Base-by-base conservation (phyloP, 2,888 invertebrate genomes). In the Phoenoteleia sp. region DNA sequence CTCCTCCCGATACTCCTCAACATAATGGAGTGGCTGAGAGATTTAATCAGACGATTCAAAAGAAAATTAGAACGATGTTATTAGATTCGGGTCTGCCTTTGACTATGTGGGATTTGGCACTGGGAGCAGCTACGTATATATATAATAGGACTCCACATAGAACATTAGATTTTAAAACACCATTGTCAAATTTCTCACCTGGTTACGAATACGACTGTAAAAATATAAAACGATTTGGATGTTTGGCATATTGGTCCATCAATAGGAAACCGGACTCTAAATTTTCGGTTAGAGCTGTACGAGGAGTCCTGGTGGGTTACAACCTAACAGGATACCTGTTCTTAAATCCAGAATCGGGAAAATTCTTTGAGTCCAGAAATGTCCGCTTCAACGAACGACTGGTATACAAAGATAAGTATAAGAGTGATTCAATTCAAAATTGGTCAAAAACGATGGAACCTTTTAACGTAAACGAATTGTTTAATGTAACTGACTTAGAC, bases 1-100 rank as follows among this genome's bases (percentile, higher is more conserved):
- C 69, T 1, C 60, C 52, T 23, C 80, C 87, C 0, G 66, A 85
- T 27, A 87, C 87, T 9, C 84, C 84, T 13, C 69, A 87, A 19
- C 76, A 80, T 13, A 86, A 87, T 52, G 84, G 86, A 6, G 66
- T 79, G 21, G 54, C 84, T 0, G 84, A 87, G 64, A 56, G 81
- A 11, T 85, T 83, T 11, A 86, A 87, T 60, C 54, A 27, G 5
- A 62, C 60, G 4, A 42, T 74, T 0, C 74, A 75, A 25, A 21
- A 54, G 3, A 45, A 75, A 42, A 27, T 64, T 11, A 25, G 74
- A 42, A 27, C 74, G 0, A 13, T 45, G 1, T 36, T 75, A 39
- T 3, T 47, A n/a, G 62, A 74, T 7, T 36, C 49, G 0, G 23
- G 25, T 15, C 42, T 74, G n/a, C 74, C 74, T 0, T 13, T n/a